Conservation (phyloP, 2,888 invertebrate genomes). For the Eremobia ochroleuca region DNA sequence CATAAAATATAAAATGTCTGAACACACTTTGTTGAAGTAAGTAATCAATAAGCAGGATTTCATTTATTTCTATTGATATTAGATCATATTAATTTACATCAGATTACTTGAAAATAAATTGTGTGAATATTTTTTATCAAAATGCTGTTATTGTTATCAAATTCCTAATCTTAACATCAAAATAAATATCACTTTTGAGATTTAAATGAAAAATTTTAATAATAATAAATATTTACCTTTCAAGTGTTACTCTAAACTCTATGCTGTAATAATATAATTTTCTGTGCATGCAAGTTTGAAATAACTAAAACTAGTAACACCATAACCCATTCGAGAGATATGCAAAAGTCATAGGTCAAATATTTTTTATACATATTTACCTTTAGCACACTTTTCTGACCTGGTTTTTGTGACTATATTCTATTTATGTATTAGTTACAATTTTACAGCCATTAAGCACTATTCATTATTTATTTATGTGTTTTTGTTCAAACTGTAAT, state of each 20-base stretch:
- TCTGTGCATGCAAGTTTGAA: background rate
- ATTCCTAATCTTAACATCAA: background rate
- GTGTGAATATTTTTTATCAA: background rate
- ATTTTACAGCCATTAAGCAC: background rate
- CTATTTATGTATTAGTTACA: constrained; percentile 5
- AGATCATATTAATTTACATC: background rate
- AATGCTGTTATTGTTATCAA: background rate
- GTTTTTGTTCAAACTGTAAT: constrained; percentile 32
- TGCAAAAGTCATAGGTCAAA: background rate
- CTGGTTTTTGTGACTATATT: constrained; percentile 8
- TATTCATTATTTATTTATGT: constrained; percentile 37
- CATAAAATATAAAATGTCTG: background rate
- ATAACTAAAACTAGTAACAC: background rate
- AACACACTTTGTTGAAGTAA: background rate
- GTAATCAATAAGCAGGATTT: background rate
- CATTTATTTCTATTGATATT: background rate
- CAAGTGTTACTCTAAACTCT: background rate
- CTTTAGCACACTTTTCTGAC: constrained; percentile 10
- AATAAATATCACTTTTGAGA: background rate
- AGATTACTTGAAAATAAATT: background rate
- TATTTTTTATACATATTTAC: background rate
- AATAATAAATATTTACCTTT: background rate
- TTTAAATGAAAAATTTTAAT: background rate
- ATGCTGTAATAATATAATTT: background rate
- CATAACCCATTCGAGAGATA: background rate